These are phyloP conservation scores for Myzus persicae DNA, from an alignment of 1,140 invertebrate species.

Conservation along the genomic window DNA sequence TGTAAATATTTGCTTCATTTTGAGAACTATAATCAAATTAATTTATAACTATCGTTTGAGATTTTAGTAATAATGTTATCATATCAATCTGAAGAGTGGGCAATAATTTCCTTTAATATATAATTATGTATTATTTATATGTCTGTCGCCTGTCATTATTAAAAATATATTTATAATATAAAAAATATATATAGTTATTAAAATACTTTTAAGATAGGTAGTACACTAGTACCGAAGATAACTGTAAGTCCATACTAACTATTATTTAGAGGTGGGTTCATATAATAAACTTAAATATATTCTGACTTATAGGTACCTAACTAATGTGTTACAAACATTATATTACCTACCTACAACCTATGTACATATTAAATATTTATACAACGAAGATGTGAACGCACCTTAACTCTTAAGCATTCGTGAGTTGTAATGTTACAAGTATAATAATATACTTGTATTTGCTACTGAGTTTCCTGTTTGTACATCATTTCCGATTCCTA, in stretches of 20 bases:
- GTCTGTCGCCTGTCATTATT: background rate
- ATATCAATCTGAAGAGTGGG: background rate
- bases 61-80: background rate
- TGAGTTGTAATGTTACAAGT: too few species aligned
- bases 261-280: background rate
- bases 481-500: background rate
- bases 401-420: too few species aligned
- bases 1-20: background rate
- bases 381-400: too few species aligned
- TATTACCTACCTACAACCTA: too few species aligned
- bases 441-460: background rate
- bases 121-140: too few species aligned
- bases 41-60: background rate
- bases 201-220: too few species aligned
- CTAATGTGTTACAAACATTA: too few species aligned
- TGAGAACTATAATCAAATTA: background rate
- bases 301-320: too few species aligned
- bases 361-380: too few species aligned
- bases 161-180: too few species aligned
- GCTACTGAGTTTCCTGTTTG: background rate
- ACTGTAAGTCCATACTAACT: background rate
- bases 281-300: background rate
- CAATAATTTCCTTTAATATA: background rate
- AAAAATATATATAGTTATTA: too few species aligned
- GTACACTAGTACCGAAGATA: background rate